Evolutionary conservation across 2,797 vertebrate genomes (phyloP), one percentile per base, ranked within the genome.

Genomic region (Tangara arthus): DNA sequence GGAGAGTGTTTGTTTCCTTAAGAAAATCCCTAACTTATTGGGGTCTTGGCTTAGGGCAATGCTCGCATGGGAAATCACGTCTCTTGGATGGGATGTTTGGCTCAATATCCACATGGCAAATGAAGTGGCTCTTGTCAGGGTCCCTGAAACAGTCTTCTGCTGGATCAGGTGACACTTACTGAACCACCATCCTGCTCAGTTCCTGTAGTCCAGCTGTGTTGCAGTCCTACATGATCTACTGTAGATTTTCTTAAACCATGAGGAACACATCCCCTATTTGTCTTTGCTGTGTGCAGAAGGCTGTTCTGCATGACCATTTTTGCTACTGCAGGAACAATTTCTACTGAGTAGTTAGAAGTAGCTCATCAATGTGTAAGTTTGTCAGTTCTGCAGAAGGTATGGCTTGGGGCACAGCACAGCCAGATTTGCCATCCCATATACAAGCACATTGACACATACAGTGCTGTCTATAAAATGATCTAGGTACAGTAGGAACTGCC

Each of bases 1-100:
- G n/a, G 44, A 87, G 7, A 83, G 19, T 49, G 24, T 73, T 94
- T 94, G 9, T 92, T 94, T 92, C 83, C 82, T 84, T 69, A 70
- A 92, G 83, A 92, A 93, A 92, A 93, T 81, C 82, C n/a, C 55
- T 50, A 6, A 44, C 9, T 87, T 82, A 59, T 1, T 72, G 59
- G 41, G 34, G 37, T 90, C 81, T 90, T 87, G 84, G 37, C 44
- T 71, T 23, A 82, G 60, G n/a, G 46, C 53, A 50, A 35, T 34
- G 68, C 27, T 92, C 0, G 0, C 0, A 0, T 92, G 85, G 87
- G 82, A 93, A 92, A 53, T 77, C 60, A 69, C 1, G 8, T 80
- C 65, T 79, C 28, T 80, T 73, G 60, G 42, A 82, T 41, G 30
- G 34, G 71, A 56, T 32, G 23, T 72, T 59, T 92, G 87, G 32